Base-by-base conservation (phyloP, 2,797 vertebrate species). In the Alosa sapidissima region DNA sequence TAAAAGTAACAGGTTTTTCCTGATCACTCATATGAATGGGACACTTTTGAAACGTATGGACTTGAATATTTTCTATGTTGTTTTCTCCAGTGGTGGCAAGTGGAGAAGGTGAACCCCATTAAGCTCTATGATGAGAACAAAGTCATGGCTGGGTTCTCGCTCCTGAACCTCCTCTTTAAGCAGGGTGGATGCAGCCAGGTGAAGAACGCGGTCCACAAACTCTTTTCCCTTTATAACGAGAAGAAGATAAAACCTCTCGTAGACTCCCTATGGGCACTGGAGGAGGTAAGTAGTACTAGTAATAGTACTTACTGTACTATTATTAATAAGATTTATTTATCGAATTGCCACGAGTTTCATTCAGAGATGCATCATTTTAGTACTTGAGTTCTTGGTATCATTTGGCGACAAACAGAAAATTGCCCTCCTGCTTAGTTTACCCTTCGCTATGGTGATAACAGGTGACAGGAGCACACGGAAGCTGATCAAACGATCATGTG, bases 121-220 rank as follows among this genome's bases (percentile, higher is more conserved):
- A 99, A 99, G 94, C 96, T 99, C 6, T 99, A 98, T 0, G 98
- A 99, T 92, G 98, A 99, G 92, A 99, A 99, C 95, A 99, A 99
- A 95, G 96, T 98, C 89, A 98, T 99, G 62, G 97, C 98, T 0
- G 98, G 98, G 62, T 99, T 99, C 91, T 99, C 98, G 5, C 97
- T 99, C 84, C 94, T 99, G 88, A 99, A 97, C 90, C 96, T 99
- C 65, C 97, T 99, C 88, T 99, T 99, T 95, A 99, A 97, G 91
- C 98, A 99, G 90, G 96, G 97, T 85, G 95, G 96, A 81, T 92
- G 95, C 3, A 91, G 90, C 87, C 95, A 97, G 41, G 93, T 99
- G 86, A 97, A 94, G 75, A 88, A 91, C 3, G 96, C 97, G 84
- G 95, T 99, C 92, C 96, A 98, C 91, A 98, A 96, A 90, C 97